Conservation (phyloP, 35 echinoderm and acorn worm genomes). For the Hemicentrotus pulcherrimus region DNA sequence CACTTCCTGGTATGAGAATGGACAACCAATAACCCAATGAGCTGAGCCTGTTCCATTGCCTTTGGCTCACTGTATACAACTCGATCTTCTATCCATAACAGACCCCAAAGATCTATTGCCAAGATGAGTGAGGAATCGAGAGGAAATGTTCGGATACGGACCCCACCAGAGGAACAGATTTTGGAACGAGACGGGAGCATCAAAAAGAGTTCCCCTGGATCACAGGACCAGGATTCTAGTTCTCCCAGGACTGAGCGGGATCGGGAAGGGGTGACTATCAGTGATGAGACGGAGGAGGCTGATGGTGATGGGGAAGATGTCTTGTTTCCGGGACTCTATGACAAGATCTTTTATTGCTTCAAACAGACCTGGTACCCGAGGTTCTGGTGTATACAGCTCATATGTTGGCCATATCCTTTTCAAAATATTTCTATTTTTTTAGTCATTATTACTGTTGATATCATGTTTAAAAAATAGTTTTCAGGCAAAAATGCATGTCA, state of each 20-base stretch:
- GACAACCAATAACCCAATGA: not conserved
- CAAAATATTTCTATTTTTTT: not conserved
- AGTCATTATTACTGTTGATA: not conserved
- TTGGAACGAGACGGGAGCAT: conserved; percentile 20
- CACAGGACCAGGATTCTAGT: not conserved
- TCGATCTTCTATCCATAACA: not conserved
- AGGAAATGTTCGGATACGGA: conserved; percentile 41
- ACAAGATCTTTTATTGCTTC: conserved; percentile 78
- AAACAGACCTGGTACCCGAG: conserved; percentile 66
- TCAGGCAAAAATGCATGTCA: not conserved
- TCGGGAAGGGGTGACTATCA: conserved; percentile 49
- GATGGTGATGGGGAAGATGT: conserved; percentile 71
- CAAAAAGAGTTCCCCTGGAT: conserved; percentile 5
- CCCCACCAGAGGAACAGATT: conserved; percentile 51
- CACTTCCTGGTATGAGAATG: not conserved
- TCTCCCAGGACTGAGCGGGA: not conserved
- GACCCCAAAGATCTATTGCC: not conserved
- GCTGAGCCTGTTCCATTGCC: not conserved
- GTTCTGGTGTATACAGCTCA: conserved; percentile 88
- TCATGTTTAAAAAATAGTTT: not conserved
- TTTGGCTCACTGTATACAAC: not conserved
- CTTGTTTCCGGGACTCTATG: conserved; percentile 74
- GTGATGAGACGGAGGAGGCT: conserved; percentile 46
- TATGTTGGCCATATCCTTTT: conserved; percentile 98
- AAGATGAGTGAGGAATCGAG: conserved; percentile 55